Evolutionary conservation across 2,888 invertebrate genomes (phyloP), one percentile per base, ranked within the genome.

Genomic region (Leptinotarsa juncta): DNA sequence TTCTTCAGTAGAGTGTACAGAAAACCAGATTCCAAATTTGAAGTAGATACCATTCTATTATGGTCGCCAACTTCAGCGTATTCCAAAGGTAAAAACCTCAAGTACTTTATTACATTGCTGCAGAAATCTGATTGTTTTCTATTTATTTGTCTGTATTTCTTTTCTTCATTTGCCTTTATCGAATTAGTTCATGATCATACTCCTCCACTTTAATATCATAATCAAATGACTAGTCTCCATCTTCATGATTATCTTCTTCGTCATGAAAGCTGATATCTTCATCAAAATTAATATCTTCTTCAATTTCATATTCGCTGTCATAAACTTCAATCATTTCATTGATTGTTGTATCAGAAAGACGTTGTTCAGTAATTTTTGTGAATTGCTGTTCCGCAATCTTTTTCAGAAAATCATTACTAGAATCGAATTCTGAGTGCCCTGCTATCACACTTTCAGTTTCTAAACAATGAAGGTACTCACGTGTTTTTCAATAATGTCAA

Each of bases 361-460:
- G 4, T 26, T 4, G 3, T 26, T 26, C 26, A 26, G 26, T 26
- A 26, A 3, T 23, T 23, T 26, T 26, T 26, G 26, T 26, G 26
- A 26, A 26, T 26, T 26, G 26, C 26, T 26, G 26, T 4, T 26
- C 4, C 26, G 26, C 26, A 26, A 3, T 4, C 2, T 26, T 26
- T 26, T 26, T 3, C 26, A 26, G 26, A 26, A 26, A 26, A 3
- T 26, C n/a, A n/a, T n/a, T n/a, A n/a, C n/a, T n/a, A n/a, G n/a
- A n/a, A n/a, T n/a, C n/a, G n/a, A n/a, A n/a, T n/a, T n/a, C 26
- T 26, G 26, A 26, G 4, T 53, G n/a, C n/a, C 26, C 16, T 53
- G 51, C 53, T 53, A 53, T 67, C 26, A 67, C 50, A 18, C 50
- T 23, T 67, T 67, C 67, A 14, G 23, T 16, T 32, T 67, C 32